Percentiles rank a stretch among this genome's conserved stretches.
phyloP scores from a whole-genome alignment of 2,888 invertebrate species.

The Caenorhabditis sulstoni region DNA sequence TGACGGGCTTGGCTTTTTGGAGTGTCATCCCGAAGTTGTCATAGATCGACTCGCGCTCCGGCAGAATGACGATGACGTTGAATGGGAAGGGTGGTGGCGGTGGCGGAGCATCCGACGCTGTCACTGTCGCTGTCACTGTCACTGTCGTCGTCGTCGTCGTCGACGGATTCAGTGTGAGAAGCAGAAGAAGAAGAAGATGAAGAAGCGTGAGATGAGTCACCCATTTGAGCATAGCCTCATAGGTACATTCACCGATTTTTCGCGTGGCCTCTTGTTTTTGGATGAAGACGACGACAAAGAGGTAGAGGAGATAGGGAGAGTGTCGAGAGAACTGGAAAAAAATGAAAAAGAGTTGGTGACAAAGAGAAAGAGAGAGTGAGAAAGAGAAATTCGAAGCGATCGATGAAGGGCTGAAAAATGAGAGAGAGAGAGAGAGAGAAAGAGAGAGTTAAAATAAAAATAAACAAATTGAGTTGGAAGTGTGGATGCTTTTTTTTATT shows the following conservation, averaged over 20 bases:
- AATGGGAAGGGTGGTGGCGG: constrained; percentile 65
- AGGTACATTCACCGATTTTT: constrained; percentile 46
- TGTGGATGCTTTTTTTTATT: too few species aligned
- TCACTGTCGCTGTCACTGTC: background rate
- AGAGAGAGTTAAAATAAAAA: constrained; percentile 23
- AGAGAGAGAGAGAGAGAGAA: constrained; percentile 14
- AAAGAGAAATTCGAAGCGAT: too few species aligned
- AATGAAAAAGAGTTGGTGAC: too few species aligned
- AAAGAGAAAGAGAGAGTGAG: constrained; percentile 19
- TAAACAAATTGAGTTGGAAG: constrained; percentile 29
- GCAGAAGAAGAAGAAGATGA: too few species aligned
- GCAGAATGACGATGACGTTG: constrained; percentile 77
- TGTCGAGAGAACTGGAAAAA: too few species aligned
- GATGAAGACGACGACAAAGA: too few species aligned
- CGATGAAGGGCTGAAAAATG: background rate
- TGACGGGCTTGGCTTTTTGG: constrained; percentile 76
- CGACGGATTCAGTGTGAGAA: constrained; percentile 4
- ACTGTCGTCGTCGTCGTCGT: constrained; percentile 16
- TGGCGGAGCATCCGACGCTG: background rate
- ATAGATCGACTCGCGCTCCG: constrained; percentile 73
- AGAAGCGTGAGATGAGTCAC: constrained; percentile 10
- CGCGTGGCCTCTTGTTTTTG: background rate
- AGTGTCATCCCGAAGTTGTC: constrained; percentile 79
- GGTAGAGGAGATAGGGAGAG: too few species aligned
- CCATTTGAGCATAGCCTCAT: constrained; percentile 62